Evolutionary conservation across 2,113 vertebrate species (phyloP).

Genomic region (Oryzias javanicus): DNA sequence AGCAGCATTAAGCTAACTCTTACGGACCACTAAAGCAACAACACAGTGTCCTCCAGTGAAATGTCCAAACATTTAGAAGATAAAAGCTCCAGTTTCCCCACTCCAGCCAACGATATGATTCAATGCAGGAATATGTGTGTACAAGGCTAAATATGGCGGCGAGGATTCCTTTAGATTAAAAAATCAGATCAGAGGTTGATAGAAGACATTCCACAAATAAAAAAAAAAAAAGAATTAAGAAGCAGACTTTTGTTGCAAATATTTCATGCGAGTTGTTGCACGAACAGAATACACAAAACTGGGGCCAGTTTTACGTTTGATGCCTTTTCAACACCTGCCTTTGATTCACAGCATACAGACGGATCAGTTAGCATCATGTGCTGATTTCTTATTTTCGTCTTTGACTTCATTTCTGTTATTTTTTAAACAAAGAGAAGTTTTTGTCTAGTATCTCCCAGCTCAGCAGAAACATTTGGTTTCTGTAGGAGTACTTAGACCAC

Average conservation of each 20-base stretch:
- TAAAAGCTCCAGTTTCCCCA: slow-evolving; percentile 54
- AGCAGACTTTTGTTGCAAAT: slow-evolving; percentile 5
- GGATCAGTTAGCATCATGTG: too few species aligned
- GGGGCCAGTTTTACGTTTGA: too few species aligned
- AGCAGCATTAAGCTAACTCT: slow-evolving; percentile 31
- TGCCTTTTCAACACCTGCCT: not conserved
- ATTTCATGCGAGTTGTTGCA: not conserved
- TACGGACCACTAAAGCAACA: slow-evolving; percentile 31
- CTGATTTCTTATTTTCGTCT: too few species aligned
- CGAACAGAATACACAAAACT: not conserved
- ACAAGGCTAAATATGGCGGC: not conserved
- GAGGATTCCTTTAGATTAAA: too few species aligned
- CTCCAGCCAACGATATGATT: slow-evolving; percentile 1
- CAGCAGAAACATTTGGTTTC: not conserved
- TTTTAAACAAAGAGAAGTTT: too few species aligned
- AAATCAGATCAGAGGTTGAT: not conserved
- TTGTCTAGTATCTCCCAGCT: not conserved
- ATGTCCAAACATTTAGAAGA: slow-evolving; percentile 51
- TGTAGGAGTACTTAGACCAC: not conserved
- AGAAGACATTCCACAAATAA: slow-evolving; percentile 7
- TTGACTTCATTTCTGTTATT: too few species aligned
- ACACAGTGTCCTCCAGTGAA: not conserved
- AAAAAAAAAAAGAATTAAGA: not conserved
- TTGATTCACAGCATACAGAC: not conserved
- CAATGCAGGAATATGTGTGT: slow-evolving; percentile 14